Evolutionary conservation across 2,113 vertebrate species (phyloP).

Genomic region (Chiloscyllium plagiosum): DNA sequence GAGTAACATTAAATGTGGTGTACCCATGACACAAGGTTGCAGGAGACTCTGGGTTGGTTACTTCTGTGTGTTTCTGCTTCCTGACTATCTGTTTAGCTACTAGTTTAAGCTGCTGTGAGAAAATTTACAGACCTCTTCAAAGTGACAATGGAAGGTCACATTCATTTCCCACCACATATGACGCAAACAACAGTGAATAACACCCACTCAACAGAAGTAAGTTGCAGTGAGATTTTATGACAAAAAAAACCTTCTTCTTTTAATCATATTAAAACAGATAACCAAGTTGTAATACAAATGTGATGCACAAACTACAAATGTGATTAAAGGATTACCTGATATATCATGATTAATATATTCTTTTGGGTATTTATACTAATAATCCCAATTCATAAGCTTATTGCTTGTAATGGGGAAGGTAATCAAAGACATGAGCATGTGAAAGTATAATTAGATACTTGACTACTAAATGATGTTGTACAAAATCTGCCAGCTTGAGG

Average conservation of each 20-base stretch:
- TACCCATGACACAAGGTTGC: neutral
- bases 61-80: neutral
- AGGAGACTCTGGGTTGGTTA: neutral
- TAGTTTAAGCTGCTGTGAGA: neutral
- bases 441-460: slow-evolving; percentile 9
- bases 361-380: slow-evolving; percentile 10
- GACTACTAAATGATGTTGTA: neutral
- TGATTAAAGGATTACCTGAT: slow-evolving; percentile 17
- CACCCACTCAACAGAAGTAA: neutral
- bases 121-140: neutral
- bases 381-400: neutral
- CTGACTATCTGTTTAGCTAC: neutral
- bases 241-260: neutral
- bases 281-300: neutral
- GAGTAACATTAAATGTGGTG: neutral
- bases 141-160: neutral
- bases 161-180: neutral
- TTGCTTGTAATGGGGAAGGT: neutral
- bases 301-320: neutral
- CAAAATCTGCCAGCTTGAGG: neutral
- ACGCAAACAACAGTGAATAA: neutral
- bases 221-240: neutral
- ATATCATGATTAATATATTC: slow-evolving; percentile 19
- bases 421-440: neutral
- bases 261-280: slow-evolving; percentile 4